Base-by-base conservation (phyloP, 2,113 vertebrate species). In the Neopipo cinnamomea region DNA sequence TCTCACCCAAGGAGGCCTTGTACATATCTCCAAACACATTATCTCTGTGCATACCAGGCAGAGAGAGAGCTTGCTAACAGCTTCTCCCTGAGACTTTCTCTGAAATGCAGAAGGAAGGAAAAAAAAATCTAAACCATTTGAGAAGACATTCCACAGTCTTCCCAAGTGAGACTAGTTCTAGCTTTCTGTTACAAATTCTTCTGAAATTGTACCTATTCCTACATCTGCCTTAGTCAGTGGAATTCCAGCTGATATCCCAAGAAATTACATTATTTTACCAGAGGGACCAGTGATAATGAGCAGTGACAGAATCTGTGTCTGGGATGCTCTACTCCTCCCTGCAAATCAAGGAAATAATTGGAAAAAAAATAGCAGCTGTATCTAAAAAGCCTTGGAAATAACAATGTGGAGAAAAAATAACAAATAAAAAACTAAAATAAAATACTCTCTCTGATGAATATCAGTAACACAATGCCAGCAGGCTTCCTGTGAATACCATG, bases 331-430 rank as follows among this genome's bases (percentile, higher is more conserved):
- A 14, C 14, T 37, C n/a, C 3, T 4, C 16, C 4, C 4, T 1
- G 2, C 1, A 67, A 47, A 35, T 35, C 16, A 58, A 82, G 31
- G 9, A 49, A 82, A 61, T 61, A 50, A 23, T 17, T 44, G 27
- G 15, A 16, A 55, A 77, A 73, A 75, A 49, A 20, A 6, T 35
- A 74, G 9, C 7, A 86, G 31, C 31, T 63, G 14, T 14, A 74
- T 63, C 30, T 74, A 41, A 61, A 83, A 70, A 7, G 6, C 42
- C 39, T 67, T 85, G 39, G 30, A 91, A 85, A 55, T 67, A 73
- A 61, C 5, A 67, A 31, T 4, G 10, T 9, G 19, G 1, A 28
- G 9, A 3, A 2, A 9, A 44, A 27, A 8, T 41, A 14, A 0
- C 21, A 41, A 59, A 47, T 25, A 53, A 62, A 46, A 3, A 8